These are phyloP conservation scores for Paraplagusia blochii DNA, from an alignment of 2,113 vertebrate genomes.

Conservation along the genomic window DNA sequence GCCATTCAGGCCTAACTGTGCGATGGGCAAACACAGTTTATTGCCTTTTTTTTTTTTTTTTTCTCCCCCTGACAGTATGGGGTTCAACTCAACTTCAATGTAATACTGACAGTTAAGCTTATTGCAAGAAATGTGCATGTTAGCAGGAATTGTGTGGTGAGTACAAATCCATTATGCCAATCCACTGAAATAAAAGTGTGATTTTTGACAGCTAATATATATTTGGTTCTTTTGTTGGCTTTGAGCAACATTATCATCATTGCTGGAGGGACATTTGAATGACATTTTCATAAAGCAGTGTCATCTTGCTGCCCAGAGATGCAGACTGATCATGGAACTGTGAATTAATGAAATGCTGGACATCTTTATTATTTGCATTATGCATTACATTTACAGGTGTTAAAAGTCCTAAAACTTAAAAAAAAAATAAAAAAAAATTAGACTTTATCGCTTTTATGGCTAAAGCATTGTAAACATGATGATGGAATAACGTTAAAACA, in stretches of 20 bases:
- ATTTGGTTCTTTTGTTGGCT: conserved; percentile 27
- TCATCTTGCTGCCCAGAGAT: conserved; percentile 50
- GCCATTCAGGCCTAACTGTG: conserved; percentile 38
- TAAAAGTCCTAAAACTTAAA: too few species aligned
- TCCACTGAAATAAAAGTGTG: conserved; percentile 34
- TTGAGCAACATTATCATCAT: conserved; percentile 33
- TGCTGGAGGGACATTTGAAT: conserved; percentile 40
- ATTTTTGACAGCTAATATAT: conserved; percentile 35
- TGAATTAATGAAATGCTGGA: too few species aligned
- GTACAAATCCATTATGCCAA: conserved; percentile 52
- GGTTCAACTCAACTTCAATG: conserved; percentile 50
- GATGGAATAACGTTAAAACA: too few species aligned
- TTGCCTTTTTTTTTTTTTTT: conserved; percentile 56
- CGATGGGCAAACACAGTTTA: conserved; percentile 49
- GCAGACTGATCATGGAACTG: conserved; percentile 36
- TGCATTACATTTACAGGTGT: too few species aligned
- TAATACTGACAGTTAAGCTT: conserved; percentile 43
- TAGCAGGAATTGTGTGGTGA: conserved; percentile 9
- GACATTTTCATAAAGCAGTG: conserved; percentile 63
- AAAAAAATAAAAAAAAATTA: too few species aligned
- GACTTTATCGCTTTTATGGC: background rate
- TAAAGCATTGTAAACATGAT: conserved; percentile 29
- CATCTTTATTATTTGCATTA: too few species aligned
- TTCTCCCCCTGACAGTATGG: conserved; percentile 45
- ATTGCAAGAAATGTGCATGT: conserved; percentile 13